These are phyloP conservation scores for Araneus ventricosus DNA, from an alignment of 1,140 invertebrate species.

Conservation along the genomic window DNA sequence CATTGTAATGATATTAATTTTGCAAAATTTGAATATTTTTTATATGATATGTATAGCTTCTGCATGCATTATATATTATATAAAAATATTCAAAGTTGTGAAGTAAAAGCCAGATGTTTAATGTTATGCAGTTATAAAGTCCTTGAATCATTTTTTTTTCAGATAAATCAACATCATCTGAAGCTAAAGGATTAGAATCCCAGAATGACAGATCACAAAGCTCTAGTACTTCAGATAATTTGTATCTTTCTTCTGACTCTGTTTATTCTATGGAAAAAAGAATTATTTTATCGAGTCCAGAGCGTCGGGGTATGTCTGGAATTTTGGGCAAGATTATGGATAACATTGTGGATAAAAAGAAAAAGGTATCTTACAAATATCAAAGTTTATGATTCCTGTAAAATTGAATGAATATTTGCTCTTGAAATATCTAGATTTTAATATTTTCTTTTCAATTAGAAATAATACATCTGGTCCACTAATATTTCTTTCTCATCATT, in stretches of 20 bases:
- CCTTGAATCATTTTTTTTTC: neutral
- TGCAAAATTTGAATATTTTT: too few relatives aligned
- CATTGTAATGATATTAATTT: too few relatives aligned
- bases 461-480: too few relatives aligned
- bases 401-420: neutral
- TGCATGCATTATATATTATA: too few relatives aligned
- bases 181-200: slow-evolving; percentile 4
- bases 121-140: too few relatives aligned
- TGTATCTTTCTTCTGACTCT: neutral
- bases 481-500: too few relatives aligned
- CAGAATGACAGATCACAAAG: neutral
- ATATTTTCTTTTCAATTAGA: too few relatives aligned
- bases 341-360: slow-evolving; percentile 70
- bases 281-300: neutral
- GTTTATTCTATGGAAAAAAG: slow-evolving; percentile 17
- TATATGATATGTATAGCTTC: too few relatives aligned
- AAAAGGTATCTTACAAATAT: slow-evolving; percentile 42
- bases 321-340: slow-evolving; percentile 68
- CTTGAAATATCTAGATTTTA: too few relatives aligned
- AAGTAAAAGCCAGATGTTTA: too few relatives aligned
- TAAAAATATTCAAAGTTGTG: too few relatives aligned
- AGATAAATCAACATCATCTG: slow-evolving; percentile 44
- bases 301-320: slow-evolving; percentile 54
- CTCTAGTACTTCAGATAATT: neutral
- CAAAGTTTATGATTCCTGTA: neutral